phyloP scores from a whole-genome alignment of 2,888 invertebrate species.

The Glomeris marginata region DNA sequence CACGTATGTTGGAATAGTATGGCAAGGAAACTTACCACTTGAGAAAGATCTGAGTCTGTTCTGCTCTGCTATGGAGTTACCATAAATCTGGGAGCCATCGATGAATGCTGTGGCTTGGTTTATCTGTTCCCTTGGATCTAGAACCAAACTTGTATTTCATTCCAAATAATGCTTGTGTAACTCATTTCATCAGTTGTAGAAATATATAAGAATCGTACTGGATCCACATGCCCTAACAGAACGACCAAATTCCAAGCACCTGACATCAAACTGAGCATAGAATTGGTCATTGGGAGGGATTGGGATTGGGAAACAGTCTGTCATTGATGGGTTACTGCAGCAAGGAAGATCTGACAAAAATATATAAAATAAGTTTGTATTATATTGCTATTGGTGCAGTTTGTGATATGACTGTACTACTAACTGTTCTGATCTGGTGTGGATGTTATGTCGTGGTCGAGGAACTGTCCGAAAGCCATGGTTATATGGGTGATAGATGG shows the following conservation, averaged over 20 bases:
- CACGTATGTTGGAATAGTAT: too few species aligned
- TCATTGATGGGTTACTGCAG: conserved; percentile 5
- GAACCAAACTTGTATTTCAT: not conserved
- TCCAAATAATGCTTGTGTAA: not conserved
- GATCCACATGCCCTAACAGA: conserved; percentile 4
- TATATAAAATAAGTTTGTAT: not conserved
- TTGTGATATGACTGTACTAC: not conserved
- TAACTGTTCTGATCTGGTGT: conserved; percentile 8
- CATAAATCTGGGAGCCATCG: conserved; percentile 5
- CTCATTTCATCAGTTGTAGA: not conserved
- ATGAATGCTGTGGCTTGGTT: conserved; percentile 9
- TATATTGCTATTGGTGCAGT: not conserved
- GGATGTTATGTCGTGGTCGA: conserved; percentile 64
- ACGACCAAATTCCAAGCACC: conserved; percentile 3
- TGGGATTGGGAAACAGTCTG: conserved; percentile 4
- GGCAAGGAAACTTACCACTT: not conserved
- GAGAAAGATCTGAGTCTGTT: conserved; percentile 1
- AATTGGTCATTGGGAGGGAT: not conserved
- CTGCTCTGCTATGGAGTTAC: not conserved
- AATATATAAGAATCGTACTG: not conserved
- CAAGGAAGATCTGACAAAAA: conserved; percentile 1
- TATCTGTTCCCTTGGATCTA: conserved; percentile 8
- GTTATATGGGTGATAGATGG: conserved; percentile 24
- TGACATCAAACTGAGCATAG: not conserved
- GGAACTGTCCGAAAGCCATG: conserved; percentile 83